phyloP scores from a whole-genome alignment of 2,113 vertebrate species.

The Calidris pygmaea region DNA sequence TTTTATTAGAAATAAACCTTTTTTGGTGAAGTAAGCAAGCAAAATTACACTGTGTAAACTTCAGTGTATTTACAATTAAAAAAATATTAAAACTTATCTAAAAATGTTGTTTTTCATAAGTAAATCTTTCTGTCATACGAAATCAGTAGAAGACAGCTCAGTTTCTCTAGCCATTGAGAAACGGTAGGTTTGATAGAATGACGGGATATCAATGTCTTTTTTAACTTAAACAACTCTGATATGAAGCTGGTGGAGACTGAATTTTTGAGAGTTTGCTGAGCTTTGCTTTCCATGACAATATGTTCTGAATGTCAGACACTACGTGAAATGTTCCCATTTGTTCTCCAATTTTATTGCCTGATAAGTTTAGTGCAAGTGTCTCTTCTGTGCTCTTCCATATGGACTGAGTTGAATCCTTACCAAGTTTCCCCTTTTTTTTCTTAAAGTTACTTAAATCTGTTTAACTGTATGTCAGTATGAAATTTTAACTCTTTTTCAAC shows the following conservation, averaged over 20 bases:
- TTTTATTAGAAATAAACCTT: not conserved
- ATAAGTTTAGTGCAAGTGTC: not conserved
- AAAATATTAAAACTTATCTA: not conserved
- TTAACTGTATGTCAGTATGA: not conserved
- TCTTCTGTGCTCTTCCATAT: not conserved
- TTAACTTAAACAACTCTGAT: not conserved
- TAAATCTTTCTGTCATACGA: not conserved
- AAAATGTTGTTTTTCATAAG: not conserved
- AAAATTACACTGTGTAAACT: not conserved
- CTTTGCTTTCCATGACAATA: not conserved
- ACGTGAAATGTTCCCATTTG: not conserved
- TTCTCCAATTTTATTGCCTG: not conserved
- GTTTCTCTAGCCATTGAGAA: not conserved
- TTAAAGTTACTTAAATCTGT: not conserved
- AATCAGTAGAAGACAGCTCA: not conserved
- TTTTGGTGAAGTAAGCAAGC: not conserved
- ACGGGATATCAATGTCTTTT: not conserved
- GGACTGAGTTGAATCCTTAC: not conserved
- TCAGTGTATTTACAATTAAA: not conserved
- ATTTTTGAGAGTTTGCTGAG: not conserved
- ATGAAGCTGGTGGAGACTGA: not conserved
- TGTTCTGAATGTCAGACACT: not conserved
- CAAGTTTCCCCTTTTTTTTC: not conserved
- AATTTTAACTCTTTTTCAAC: slow-evolving; percentile 1
- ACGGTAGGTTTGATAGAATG: not conserved